Evolutionary conservation across 1,140 invertebrate species (phyloP).

Genomic region (Holcopasites calliopsidis): DNA sequence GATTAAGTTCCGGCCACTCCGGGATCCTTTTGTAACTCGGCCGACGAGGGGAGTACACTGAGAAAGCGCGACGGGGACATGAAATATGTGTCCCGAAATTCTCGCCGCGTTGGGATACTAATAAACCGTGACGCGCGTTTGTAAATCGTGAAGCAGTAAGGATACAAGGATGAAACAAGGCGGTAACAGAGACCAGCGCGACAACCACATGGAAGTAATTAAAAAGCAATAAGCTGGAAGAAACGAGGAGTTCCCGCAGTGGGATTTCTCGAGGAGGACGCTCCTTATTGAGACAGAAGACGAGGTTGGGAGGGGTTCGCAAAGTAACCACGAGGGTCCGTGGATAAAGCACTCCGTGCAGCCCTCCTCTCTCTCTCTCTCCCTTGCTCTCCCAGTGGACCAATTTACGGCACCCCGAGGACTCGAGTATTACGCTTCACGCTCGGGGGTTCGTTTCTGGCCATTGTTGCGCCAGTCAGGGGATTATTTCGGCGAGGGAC

Average conservation of each 20-base stretch:
- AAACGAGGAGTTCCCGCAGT: constrained; percentile 2
- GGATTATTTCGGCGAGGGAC: constrained; percentile 72
- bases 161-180: too few relatives aligned
- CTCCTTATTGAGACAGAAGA: constrained; percentile 30
- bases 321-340: constrained; percentile 57
- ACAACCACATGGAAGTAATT: constrained; percentile 19
- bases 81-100: too few relatives aligned
- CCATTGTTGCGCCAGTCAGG: constrained; percentile 70
- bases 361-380: constrained; percentile 11
- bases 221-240: constrained; percentile 11
- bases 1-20: constrained; percentile 58
- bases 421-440: constrained; percentile 63
- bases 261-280: constrained; percentile 42
- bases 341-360: constrained; percentile 22
- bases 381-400: constrained; percentile 65
- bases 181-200: too few relatives aligned
- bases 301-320: constrained; percentile 27
- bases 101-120: too few relatives aligned
- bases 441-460: constrained; percentile 72
- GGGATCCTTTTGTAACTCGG: constrained; percentile 49
- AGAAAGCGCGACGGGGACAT: constrained; percentile 25
- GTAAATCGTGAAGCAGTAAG: neutral
- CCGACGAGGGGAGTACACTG: constrained; percentile 33
- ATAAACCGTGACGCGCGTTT: too few relatives aligned
- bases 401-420: constrained; percentile 75